Evolutionary conservation across 2,888 invertebrate species (phyloP), one percentile per base, ranked within the genome.

Genomic region (Microplitis deprimator): DNA sequence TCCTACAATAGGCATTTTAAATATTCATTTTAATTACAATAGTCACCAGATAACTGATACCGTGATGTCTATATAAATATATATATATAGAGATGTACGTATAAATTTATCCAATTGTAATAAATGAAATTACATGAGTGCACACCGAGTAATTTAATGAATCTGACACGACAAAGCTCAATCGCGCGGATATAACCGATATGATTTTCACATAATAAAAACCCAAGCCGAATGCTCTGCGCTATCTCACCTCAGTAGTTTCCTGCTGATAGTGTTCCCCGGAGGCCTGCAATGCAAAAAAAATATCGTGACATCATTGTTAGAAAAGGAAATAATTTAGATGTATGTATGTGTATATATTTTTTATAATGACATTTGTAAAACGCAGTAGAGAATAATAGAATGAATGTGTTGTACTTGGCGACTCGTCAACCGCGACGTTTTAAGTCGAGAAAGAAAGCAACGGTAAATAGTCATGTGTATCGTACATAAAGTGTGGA

Each of bases 191-290:
- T 41, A 40, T 41, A 73, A 38, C 17, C 69, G 50, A 65, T 65
- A 64, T 50, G 39, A 50, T 50, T 60, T 67, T 61, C 65, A 71
- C 76, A 71, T 76, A 77, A 73, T 60, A 50, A 50, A 50, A 50
- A 50, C 50, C 50, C 8, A 50, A 10, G 50, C 50, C 50, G 50
- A 50, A 50, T 50, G 50, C 13, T 50, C 77, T 77, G 80, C 80
- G 80, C 80, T 87, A 87, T 87, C 87, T 87, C 82, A 87, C 86
- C 85, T 85, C 86, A 79, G 82, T 82, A 84, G 86, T 84, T 86
- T 87, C 87, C 87, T 86, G 86, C 83, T 85, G 87, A 87, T 87
- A 87, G 79, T 83, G 83, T 80, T 83, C 84, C 74, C 81, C 81
- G 80, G 75, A 70, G 69, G 80, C 77, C 83, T 84, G 83, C 79